Evolutionary conservation across 2,888 invertebrate species (phyloP).

Genomic region (Sisyra nigra): DNA sequence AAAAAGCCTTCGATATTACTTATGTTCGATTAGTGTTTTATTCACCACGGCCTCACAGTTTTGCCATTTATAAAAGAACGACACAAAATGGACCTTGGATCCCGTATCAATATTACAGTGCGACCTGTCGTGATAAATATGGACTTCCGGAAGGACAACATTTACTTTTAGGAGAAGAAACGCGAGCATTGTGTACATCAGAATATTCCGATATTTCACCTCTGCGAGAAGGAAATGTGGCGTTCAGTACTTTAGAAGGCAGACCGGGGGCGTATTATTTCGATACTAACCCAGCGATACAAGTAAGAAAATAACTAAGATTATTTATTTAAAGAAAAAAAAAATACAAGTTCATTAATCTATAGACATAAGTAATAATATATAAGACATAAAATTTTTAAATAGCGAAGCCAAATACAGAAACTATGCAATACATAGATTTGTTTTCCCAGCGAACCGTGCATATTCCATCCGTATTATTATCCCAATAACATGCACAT

Average conservation of each 20-base stretch:
- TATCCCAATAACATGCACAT: constrained; percentile 74
- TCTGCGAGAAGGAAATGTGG: constrained; percentile 82
- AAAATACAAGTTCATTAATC: background rate
- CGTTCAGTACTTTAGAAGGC: constrained; percentile 89
- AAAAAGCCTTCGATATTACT: constrained; percentile 93
- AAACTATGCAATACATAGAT: constrained; percentile 71
- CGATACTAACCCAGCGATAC: constrained; percentile 76
- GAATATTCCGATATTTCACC: constrained; percentile 98
- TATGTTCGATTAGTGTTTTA: constrained; percentile 89
- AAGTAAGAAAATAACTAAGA: constrained; percentile 37
- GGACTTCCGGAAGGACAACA: constrained; percentile 61
- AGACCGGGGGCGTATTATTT: constrained; percentile 86
- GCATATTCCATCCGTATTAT: constrained; percentile 60
- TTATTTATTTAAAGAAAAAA: background rate
- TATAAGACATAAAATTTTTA: constrained; percentile 13
- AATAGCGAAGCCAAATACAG: constrained; percentile 57
- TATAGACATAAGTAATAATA: background rate
- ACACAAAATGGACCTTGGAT: constrained; percentile 67
- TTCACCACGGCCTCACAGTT: constrained; percentile 93
- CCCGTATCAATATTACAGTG: constrained; percentile 85
- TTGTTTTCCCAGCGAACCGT: constrained; percentile 80
- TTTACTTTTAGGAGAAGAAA: constrained; percentile 62
- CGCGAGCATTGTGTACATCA: constrained; percentile 90
- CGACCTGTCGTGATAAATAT: constrained; percentile 85
- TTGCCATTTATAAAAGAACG: constrained; percentile 82